These are phyloP conservation scores for Micronycteris hirsuta DNA, from an alignment of 2,113 vertebrate species.

Conservation along the genomic window DNA sequence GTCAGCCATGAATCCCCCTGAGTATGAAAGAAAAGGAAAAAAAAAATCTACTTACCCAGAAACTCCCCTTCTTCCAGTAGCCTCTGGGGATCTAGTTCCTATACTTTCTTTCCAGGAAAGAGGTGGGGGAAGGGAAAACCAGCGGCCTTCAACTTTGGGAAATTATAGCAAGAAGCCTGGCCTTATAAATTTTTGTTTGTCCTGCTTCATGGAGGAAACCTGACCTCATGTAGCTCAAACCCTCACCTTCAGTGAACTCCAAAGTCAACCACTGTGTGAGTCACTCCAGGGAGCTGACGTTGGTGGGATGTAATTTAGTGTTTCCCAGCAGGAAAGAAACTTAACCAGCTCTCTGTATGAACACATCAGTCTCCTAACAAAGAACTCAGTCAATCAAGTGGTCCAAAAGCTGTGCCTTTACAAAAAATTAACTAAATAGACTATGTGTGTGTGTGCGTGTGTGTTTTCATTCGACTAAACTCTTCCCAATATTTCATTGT, in stretches of 20 bases:
- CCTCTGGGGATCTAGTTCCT: slow-evolving; percentile 23
- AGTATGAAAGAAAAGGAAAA: background rate
- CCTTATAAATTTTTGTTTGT: slow-evolving; percentile 55
- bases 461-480: background rate
- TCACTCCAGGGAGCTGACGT: slow-evolving; percentile 43
- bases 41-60: slow-evolving; percentile 14
- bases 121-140: background rate
- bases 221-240: slow-evolving; percentile 37
- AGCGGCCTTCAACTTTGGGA: slow-evolving; percentile 6
- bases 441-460: background rate
- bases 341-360: slow-evolving; percentile 41
- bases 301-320: slow-evolving; percentile 58
- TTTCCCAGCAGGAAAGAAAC: slow-evolving; percentile 65
- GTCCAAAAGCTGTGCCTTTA: slow-evolving; percentile 29
- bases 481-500: background rate
- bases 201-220: slow-evolving; percentile 26
- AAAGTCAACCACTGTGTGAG: slow-evolving; percentile 40
- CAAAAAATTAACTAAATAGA: background rate
- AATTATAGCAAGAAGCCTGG: background rate
- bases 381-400: slow-evolving; percentile 49
- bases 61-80: slow-evolving; percentile 16
- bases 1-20: slow-evolving; percentile 11
- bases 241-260: slow-evolving; percentile 44
- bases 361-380: slow-evolving; percentile 41
- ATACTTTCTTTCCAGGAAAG: slow-evolving; percentile 36